Percentiles rank a stretch among this genome's conserved stretches.
Conservation (phyloP, 2,888 invertebrate species). For the Bombyx huttoni region DNA sequence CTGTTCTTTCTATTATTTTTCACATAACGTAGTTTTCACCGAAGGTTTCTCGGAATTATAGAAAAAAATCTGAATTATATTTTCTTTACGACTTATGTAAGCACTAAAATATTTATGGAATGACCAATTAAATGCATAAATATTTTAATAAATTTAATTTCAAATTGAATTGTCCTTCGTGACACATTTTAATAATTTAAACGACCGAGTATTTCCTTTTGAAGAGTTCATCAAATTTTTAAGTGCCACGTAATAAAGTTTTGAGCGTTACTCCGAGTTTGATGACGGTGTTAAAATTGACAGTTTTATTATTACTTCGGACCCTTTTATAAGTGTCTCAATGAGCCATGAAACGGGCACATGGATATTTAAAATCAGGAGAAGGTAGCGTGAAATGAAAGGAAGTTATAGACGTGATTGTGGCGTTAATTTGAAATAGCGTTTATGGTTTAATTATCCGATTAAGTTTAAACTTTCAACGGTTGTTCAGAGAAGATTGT, state of each 20-base stretch:
- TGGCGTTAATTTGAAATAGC: too few species aligned
- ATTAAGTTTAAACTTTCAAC: too few species aligned
- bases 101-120: too few species aligned
- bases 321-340: constrained; percentile 15
- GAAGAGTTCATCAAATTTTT: constrained; percentile 18
- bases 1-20: too few species aligned
- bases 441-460: too few species aligned
- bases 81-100: too few species aligned
- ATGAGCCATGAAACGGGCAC: background rate
- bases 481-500: too few species aligned
- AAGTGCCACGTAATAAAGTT: constrained; percentile 16
- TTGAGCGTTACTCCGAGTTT: constrained; percentile 25
- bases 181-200: constrained; percentile 1
- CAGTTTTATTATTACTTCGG: constrained; percentile 29
- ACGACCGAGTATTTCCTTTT: constrained; percentile 4
- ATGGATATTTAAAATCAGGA: background rate
- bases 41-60: too few species aligned
- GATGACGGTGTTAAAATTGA: constrained; percentile 37
- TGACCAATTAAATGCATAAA: too few species aligned
- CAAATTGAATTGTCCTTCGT: background rate
- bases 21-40: too few species aligned
- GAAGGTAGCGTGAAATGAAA: background rate
- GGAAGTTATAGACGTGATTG: too few species aligned
- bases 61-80: too few species aligned
- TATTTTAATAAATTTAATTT: background rate